phyloP scores from a whole-genome alignment of 1,140 invertebrate genomes.

The Probaryconus sp. region DNA sequence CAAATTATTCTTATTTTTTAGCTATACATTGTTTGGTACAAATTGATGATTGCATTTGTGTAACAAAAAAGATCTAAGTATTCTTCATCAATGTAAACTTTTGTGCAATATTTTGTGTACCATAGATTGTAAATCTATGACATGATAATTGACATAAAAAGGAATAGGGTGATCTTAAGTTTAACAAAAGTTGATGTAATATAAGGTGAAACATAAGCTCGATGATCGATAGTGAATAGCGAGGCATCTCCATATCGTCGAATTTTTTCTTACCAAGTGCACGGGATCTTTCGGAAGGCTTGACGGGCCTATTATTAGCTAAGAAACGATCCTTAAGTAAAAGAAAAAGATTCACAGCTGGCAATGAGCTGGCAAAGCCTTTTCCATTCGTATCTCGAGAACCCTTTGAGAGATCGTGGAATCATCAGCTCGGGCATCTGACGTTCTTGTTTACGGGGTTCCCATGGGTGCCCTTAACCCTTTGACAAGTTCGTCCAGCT shows the following conservation, averaged over 20 bases:
- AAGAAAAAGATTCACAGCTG: conserved; percentile 58
- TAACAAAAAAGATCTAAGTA: too few species aligned
- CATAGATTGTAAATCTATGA: too few species aligned
- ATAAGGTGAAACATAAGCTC: conserved; percentile 32
- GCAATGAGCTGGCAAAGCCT: conserved; percentile 51
- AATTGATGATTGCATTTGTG: too few species aligned
- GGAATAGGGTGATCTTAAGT: too few species aligned
- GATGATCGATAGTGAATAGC: conserved; percentile 47
- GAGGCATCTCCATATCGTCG: conserved; percentile 22
- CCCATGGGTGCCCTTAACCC: conserved; percentile 61
- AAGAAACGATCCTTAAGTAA: conserved; percentile 48
- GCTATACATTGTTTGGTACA: too few species aligned
- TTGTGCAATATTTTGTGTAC: too few species aligned
- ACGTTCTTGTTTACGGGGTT: conserved; percentile 58
- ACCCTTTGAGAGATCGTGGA: conserved; percentile 58
- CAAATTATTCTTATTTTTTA: too few species aligned
- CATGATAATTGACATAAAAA: too few species aligned
- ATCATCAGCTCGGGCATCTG: conserved; percentile 59
- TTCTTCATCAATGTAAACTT: too few species aligned
- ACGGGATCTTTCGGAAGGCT: conserved; percentile 41
- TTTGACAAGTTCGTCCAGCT: conserved; percentile 60
- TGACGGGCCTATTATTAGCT: conserved; percentile 60
- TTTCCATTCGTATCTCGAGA: conserved; percentile 39
- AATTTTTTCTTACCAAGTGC: conserved; percentile 10
- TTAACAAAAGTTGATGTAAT: too few species aligned